Evolutionary conservation across 1,140 invertebrate genomes (phyloP).

Genomic region (Lerema accius): DNA sequence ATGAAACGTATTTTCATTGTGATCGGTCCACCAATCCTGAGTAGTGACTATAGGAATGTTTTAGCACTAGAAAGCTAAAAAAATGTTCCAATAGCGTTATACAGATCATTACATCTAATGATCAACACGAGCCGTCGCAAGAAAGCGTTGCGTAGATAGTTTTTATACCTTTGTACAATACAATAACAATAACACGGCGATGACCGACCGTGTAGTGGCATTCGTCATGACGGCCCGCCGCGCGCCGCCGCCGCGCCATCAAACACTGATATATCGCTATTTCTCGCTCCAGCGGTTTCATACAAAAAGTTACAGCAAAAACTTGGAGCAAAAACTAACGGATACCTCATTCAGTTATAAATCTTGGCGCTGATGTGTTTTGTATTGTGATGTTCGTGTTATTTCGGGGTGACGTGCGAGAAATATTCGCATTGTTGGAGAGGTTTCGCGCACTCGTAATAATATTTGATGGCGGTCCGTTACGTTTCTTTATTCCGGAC

Average conservation of each 20-base stretch:
- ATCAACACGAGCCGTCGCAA: no score
- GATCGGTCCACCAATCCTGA: no score
- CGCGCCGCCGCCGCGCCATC: conserved; percentile 4
- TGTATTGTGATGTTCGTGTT: conserved; percentile 23
- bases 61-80: no score
- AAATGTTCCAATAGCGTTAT: no score
- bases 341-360: conserved; percentile 29
- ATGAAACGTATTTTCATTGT: no score
- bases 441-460: neutral
- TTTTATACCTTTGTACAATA: no score
- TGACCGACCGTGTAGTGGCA: neutral
- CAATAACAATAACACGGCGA: neutral
- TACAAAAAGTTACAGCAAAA: conserved; percentile 25
- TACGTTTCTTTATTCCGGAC: neutral
- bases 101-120: no score
- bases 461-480: neutral
- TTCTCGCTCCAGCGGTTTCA: conserved; percentile 16
- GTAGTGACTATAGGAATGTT: no score
- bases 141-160: no score
- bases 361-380: conserved; percentile 28
- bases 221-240: conserved; percentile 11
- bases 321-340: conserved; percentile 29
- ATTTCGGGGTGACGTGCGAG: conserved; percentile 19
- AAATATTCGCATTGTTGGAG: conserved; percentile 9
- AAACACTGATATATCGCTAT: conserved; percentile 23